Base-by-base conservation (phyloP, 2,888 invertebrate species). In the Hirtodrosophila alboralis region DNA sequence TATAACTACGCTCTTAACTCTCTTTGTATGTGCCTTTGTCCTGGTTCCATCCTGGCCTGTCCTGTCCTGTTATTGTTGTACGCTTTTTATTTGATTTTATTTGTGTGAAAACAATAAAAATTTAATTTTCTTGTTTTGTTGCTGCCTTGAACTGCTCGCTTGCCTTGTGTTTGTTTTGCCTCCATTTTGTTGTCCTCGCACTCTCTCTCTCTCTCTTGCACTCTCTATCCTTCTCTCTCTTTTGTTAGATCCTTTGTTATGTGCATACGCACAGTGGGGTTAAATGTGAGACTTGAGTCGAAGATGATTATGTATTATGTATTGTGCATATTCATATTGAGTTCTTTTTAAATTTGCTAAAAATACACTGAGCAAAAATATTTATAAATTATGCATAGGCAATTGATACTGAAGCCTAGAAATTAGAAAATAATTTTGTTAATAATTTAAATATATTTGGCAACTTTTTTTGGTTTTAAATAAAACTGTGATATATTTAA, bases 31-130 rank as follows among this genome's bases (percentile, higher is more conserved):
- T 61, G 59, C 53, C 49, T 37, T 51, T 49, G 70, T 71, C 71
- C 60, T 67, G 62, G 74, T 65, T 54, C 44, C 75, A 9, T 36
- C 49, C 58, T 75, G 66, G 65, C 33, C 23, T 73, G 68, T 59
- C 73, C 40, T 49, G 43, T 44, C 31, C 65, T 57, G 77, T 63
- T 86, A 79, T 84, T 84, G 72, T 86, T 86, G 67, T 77, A 27
- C 41, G 75, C 72, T 70, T 88, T 87, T 88, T 87, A 86, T 88
- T 86, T 86, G 86, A 87, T 85, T 87, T 80, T 78, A 79, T 86
- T 83, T 84, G 80, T 78, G 73, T 86, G 85, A 75, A 86, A 88
- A 88, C 86, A 88, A 88, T 88, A 88, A 88, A 88, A 88, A 78
- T 86, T 87, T 87, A 88, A 88, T 88, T 87, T 88, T 88, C 87